These are phyloP conservation scores for Pseudoips prasinana DNA, from an alignment of 2,888 invertebrate genomes.

Conservation along the genomic window DNA sequence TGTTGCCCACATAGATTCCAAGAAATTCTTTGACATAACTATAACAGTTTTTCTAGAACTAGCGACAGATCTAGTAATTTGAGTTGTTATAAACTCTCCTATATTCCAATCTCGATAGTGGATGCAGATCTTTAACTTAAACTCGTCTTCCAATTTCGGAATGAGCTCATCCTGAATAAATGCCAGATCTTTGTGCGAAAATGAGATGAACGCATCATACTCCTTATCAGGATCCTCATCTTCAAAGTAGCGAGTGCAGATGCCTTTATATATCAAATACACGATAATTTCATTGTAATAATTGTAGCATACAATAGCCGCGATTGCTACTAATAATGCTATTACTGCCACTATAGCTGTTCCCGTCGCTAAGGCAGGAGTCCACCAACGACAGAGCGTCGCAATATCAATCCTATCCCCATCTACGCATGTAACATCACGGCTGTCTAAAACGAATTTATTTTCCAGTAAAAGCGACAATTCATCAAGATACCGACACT, in stretches of 20 bases:
- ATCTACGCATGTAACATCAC: neutral
- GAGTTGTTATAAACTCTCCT: constrained; percentile 16
- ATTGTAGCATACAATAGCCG: neutral
- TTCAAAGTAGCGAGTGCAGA: constrained; percentile 8
- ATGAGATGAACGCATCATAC: constrained; percentile 12
- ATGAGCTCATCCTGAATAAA: constrained; percentile 3
- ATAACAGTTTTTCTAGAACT: constrained; percentile 15
- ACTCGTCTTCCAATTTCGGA: constrained; percentile 16
- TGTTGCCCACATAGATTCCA: constrained; percentile 81
- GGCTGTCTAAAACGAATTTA: neutral
- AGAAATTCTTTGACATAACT: constrained; percentile 35
- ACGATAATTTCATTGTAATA: neutral
- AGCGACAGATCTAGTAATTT: constrained; percentile 15
- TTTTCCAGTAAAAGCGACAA: neutral
- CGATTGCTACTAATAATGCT: neutral
- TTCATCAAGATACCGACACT: neutral
- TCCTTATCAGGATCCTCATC: constrained; percentile 16
- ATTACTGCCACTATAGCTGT: neutral
- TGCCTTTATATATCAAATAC: neutral
- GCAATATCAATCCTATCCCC: neutral
- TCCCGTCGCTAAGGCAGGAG: neutral
- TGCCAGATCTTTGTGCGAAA: constrained; percentile 12
- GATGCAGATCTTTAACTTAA: constrained; percentile 12
- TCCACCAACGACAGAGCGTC: neutral
- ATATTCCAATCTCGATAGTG: constrained; percentile 20